Evolutionary conservation across 2,797 vertebrate species (phyloP).

Genomic region (Neosilurus mollespiculum): DNA sequence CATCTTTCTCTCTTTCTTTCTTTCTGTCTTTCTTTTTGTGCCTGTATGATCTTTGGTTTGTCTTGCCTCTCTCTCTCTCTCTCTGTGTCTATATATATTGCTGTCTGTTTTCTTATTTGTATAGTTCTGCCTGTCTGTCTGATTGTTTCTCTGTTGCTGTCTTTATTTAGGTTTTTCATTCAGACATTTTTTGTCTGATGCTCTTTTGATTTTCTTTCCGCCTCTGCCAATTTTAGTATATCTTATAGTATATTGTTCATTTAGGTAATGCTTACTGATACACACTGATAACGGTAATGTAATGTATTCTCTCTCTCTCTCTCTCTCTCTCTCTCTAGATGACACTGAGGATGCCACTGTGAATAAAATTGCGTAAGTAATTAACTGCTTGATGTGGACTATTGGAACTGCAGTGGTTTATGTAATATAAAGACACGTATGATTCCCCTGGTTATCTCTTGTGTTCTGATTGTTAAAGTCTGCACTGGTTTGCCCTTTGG

Average conservation of each 20-base stretch:
- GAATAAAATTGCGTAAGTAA: slow-evolving; percentile 96
- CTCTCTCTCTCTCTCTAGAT: slow-evolving; percentile 67
- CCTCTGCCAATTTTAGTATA: background rate
- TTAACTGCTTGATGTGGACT: slow-evolving; percentile 50
- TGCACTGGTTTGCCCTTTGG: slow-evolving; percentile 39
- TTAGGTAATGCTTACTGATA: background rate
- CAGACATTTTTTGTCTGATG: background rate
- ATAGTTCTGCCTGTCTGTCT: background rate
- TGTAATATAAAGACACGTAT: background rate
- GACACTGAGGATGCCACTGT: slow-evolving; percentile 93
- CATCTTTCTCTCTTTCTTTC: background rate
- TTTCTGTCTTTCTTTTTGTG: background rate
- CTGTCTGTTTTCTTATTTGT: background rate
- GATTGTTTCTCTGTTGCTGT: background rate
- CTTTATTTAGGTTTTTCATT: background rate
- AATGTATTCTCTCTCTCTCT: background rate
- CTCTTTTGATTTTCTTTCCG: background rate
- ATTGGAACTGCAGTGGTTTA: slow-evolving; percentile 1
- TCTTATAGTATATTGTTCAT: too few species aligned
- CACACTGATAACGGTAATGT: background rate
- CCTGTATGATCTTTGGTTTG: too few species aligned
- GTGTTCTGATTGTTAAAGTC: slow-evolving; percentile 20
- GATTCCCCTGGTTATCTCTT: slow-evolving; percentile 28
- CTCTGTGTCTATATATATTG: background rate
- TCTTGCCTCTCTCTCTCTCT: background rate